Percentiles rank a stretch among this genome's conserved stretches.
phyloP scores from a whole-genome alignment of 2,888 invertebrate species.

The Phaedon cochleariae region DNA sequence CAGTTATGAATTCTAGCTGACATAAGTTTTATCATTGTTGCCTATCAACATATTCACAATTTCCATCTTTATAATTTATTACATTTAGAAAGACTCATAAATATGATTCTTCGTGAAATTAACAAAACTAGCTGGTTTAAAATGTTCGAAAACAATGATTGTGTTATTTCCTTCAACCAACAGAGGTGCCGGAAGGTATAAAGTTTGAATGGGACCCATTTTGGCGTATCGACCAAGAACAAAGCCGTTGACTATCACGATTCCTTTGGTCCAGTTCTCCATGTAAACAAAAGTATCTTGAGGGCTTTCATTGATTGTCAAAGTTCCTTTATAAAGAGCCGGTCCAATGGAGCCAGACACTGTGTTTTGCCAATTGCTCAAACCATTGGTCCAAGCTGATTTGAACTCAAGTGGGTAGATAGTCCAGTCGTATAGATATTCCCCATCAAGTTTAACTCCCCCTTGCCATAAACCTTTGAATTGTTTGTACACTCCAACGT shows the following conservation, averaged over 20 bases:
- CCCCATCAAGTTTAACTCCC: slow-evolving; percentile 59
- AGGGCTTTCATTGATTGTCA: slow-evolving; percentile 62
- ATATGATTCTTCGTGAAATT: slow-evolving; percentile 15
- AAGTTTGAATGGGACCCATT: slow-evolving; percentile 82
- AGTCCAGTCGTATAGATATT: slow-evolving; percentile 58
- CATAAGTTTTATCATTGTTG: too few relatives aligned
- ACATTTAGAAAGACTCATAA: slow-evolving; percentile 19
- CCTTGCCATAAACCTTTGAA: slow-evolving; percentile 61
- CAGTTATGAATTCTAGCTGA: too few relatives aligned
- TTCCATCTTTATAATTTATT: too few relatives aligned
- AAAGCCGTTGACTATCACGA: slow-evolving; percentile 84
- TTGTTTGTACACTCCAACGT: slow-evolving; percentile 47
- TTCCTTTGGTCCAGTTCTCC: slow-evolving; percentile 85
- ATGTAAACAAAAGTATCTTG: slow-evolving; percentile 82
- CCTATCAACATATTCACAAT: too few relatives aligned
- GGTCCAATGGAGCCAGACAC: slow-evolving; percentile 61
- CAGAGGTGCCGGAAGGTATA: slow-evolving; percentile 83
- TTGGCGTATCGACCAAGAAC: slow-evolving; percentile 85
- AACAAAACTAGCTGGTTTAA: slow-evolving; percentile 42
- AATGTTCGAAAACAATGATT: slow-evolving; percentile 59
- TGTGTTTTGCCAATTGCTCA: slow-evolving; percentile 49
- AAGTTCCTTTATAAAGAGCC: slow-evolving; percentile 65
- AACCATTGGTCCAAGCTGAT: slow-evolving; percentile 55
- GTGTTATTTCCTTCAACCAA: slow-evolving; percentile 66
- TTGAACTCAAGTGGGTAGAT: slow-evolving; percentile 64